A percentile compares a stretch with the other conserved stretches of the same genome.
Evolutionary conservation across 2,113 vertebrate species (phyloP).

Genomic region (Thalassarche chlororhynchos): DNA sequence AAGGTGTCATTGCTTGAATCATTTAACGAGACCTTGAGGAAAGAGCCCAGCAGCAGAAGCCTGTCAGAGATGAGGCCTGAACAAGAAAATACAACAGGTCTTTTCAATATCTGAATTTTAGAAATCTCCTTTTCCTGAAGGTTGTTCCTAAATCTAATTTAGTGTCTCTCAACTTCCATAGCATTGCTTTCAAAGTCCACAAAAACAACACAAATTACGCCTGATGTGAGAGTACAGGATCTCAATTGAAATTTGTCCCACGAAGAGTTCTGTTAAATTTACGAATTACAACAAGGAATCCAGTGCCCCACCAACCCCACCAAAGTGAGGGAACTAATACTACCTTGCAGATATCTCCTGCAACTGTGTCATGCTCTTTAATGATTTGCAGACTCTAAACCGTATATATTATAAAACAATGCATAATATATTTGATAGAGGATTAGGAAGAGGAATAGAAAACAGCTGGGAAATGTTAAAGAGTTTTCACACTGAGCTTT

Average conservation of each 20-base stretch:
- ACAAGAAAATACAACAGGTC: not conserved
- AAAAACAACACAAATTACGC: not conserved
- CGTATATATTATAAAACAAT: not conserved
- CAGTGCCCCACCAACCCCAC: not conserved
- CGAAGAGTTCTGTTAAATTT: not conserved
- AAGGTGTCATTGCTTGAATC: not conserved
- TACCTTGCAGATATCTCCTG: not conserved
- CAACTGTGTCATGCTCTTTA: not conserved
- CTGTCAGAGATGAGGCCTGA: not conserved
- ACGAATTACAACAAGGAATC: not conserved
- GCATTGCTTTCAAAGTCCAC: not conserved
- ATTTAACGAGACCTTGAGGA: not conserved
- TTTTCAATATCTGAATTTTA: accelerated
- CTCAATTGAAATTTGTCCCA: not conserved
- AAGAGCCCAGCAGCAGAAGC: not conserved
- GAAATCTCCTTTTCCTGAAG: not conserved
- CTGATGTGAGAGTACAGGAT: accelerated
- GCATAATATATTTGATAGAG: not conserved
- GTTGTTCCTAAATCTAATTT: not conserved
- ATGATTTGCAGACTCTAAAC: not conserved
- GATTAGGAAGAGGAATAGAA: not conserved
- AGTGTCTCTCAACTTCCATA: not conserved
- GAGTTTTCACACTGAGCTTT: not conserved
- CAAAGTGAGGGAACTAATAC: accelerated
- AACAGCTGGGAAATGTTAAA: constrained; percentile 26